Evolutionary conservation across 2,113 vertebrate species (phyloP), one percentile per base, ranked within the genome.

Genomic region (Arvicanthis niloticus): DNA sequence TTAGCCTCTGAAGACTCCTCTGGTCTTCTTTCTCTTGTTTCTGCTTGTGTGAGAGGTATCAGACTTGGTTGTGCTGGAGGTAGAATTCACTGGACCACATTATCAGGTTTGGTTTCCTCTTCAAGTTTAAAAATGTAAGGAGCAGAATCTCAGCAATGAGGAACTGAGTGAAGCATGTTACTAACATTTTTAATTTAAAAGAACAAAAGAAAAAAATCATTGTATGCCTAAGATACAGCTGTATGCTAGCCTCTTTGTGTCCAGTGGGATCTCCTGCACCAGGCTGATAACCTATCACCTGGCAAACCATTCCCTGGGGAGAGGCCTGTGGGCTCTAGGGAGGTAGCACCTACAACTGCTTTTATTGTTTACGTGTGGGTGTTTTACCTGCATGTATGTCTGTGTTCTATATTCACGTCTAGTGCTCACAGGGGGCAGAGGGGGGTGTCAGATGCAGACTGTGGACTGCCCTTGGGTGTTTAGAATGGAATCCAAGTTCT

Each of bases 21-120:
- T 62, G 22, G 81, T 91, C 80, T 92, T 76, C 67, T 29, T 88
- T 91, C n/a, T 40, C 21, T 58, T 29, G 8, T 40, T 91, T 95
- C 93, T 91, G 91, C 53, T 82, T 80, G 3, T 58, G 88, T 76
- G 88, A 95, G 97, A 98, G 97, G 96, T 97, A 97, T 91, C 73
- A 11, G 85, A 34, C 76, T 82, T 90, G 60, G 34, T 21, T 91
- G 80, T 70, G 22, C 48, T 65, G 51, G 97, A 98, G 97, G 97
- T 98, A 98, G 97, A 95, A 93, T 65, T 89, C 60, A n/a, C 29
- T 72, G 70, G 62, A 70, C 65, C 53, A 92, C 78, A 78, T 91
- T 56, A 91, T 77, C 13, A 29, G 45, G 78, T 94, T 94, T 97
- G 91, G 82, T 86, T 90, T 92, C 37, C 42, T 94, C 56, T 96